Percentiles rank a stretch among this genome's conserved stretches.
phyloP scores from a whole-genome alignment of 2,113 vertebrate species.

The Diphyllodes magnificus region DNA sequence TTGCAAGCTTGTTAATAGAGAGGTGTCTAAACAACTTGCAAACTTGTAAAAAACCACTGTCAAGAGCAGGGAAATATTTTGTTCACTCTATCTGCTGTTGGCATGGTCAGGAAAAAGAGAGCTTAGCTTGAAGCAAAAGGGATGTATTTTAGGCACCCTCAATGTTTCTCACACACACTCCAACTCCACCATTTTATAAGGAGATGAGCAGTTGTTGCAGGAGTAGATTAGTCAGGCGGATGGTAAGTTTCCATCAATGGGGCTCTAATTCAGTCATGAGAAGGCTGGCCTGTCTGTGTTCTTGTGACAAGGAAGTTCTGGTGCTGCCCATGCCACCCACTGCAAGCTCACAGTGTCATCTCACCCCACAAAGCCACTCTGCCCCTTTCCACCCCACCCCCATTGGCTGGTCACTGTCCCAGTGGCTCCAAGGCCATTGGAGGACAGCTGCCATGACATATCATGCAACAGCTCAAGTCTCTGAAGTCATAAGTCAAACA shows the following conservation, averaged over 20 bases:
- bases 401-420: not conserved
- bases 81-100: not conserved
- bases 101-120: not conserved
- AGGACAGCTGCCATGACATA: not conserved
- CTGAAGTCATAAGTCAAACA: conserved; percentile 22
- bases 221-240: not conserved
- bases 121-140: not conserved
- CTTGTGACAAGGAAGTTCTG: not conserved
- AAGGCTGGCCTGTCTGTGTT: not conserved
- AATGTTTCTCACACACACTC: not conserved
- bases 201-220: not conserved
- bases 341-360: not conserved
- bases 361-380: not conserved
- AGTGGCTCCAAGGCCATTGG: not conserved
- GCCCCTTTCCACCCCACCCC: not conserved
- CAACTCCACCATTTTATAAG: not conserved
- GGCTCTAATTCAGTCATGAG: not conserved
- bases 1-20: not conserved
- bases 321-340: not conserved
- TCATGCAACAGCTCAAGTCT: not conserved
- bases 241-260: not conserved
- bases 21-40: not conserved
- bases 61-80: not conserved
- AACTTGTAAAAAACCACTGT: not conserved
- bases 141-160: not conserved